Conservation (phyloP, 1,140 invertebrate genomes). For the Drosophila orosa region DNA sequence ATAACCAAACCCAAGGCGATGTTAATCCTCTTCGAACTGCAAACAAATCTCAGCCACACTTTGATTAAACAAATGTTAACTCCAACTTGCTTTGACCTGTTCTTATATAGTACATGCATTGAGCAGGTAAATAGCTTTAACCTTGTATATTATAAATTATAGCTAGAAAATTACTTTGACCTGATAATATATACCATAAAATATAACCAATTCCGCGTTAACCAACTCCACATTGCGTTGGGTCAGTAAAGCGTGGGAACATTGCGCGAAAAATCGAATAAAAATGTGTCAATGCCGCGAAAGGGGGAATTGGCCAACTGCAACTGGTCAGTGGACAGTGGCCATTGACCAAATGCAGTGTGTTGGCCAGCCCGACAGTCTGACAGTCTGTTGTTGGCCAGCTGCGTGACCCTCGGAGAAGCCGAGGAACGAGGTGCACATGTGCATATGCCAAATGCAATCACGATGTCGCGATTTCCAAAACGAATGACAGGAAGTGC, state of each 20-base stretch:
- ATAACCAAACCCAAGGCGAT: neutral
- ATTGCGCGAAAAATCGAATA: slow-evolving; percentile 19
- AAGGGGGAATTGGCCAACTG: slow-evolving; percentile 37
- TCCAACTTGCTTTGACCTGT: neutral
- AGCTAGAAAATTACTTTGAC: neutral
- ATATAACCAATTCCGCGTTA: neutral
- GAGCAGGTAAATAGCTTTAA: no score
- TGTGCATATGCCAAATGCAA: slow-evolving; percentile 61
- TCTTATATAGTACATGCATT: neutral
- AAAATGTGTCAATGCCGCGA: slow-evolving; percentile 72
- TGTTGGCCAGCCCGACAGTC: slow-evolving; percentile 21
- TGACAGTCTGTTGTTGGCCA: slow-evolving; percentile 30
- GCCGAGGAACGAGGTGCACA: slow-evolving; percentile 7
- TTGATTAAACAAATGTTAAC: neutral
- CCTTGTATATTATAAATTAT: no score
- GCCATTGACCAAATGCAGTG: slow-evolving; percentile 14
- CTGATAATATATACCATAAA: neutral
- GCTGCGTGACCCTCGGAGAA: slow-evolving; percentile 36
- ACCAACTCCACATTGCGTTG: slow-evolving; percentile 41
- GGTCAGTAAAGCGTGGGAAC: slow-evolving; percentile 67
- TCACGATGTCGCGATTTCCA: slow-evolving; percentile 56
- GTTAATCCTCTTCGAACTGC: neutral
- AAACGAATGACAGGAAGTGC: slow-evolving; percentile 72
- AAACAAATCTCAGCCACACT: neutral
- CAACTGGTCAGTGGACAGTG: slow-evolving; percentile 49